Evolutionary conservation across 1,140 invertebrate species (phyloP).

Genomic region (Drosophila baimaii): DNA sequence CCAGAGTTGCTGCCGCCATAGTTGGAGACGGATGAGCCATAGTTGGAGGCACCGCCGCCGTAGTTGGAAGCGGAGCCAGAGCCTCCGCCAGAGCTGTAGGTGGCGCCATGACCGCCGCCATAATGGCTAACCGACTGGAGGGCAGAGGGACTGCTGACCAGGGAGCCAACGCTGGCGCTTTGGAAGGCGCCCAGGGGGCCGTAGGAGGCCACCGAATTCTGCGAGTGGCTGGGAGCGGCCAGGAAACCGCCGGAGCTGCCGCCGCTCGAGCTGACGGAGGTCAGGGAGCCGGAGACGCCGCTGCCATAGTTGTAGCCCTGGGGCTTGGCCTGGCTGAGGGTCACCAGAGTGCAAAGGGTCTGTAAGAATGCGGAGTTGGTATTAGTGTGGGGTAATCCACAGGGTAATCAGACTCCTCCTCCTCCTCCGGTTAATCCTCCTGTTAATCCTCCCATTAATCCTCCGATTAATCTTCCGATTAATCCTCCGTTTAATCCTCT

Average conservation of each 20-base stretch:
- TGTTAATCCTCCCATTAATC: neutral
- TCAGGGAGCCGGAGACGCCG: constrained; percentile 64
- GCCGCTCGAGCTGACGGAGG: neutral
- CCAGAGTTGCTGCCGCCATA: constrained; percentile 15
- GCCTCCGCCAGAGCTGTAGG: constrained; percentile 17
- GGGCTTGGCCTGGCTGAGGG: constrained; percentile 68
- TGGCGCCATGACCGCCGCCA: constrained; percentile 8
- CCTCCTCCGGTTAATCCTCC: neutral
- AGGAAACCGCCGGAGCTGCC: constrained; percentile 37
- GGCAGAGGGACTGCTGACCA: constrained; percentile 41
- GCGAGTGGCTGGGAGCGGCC: constrained; percentile 49
- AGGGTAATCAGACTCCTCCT: too few relatives aligned
- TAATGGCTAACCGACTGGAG: constrained; percentile 21
- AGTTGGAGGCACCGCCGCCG: constrained; percentile 4
- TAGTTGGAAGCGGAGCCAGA: neutral
- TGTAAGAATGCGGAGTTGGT: constrained; percentile 12
- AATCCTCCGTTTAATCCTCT: constrained; percentile 6
- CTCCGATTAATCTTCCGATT: neutral
- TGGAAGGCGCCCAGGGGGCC: constrained; percentile 69
- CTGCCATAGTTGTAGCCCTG: constrained; percentile 79
- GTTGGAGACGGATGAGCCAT: constrained; percentile 10
- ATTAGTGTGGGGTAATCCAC: neutral
- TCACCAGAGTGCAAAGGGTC: constrained; percentile 64
- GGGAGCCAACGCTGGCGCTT: constrained; percentile 65
- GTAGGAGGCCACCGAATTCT: constrained; percentile 56